Evolutionary conservation across 2,113 vertebrate genomes (phyloP).

Genomic region (Ammodytes marinus): DNA sequence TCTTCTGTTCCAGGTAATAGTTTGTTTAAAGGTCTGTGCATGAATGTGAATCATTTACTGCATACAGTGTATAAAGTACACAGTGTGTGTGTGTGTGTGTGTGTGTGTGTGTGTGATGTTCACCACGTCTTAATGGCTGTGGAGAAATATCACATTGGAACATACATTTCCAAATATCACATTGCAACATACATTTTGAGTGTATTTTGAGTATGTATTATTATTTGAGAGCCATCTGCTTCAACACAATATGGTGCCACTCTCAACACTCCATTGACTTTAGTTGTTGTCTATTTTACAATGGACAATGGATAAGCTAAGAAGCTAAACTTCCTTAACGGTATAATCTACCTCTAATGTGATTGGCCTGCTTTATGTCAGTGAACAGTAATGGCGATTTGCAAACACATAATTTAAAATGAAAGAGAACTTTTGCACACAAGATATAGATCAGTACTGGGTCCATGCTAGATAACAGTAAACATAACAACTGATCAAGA

Average conservation of each 20-base stretch:
- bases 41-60: constrained; percentile 30
- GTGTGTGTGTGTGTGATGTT: constrained; percentile 13
- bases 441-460: neutral
- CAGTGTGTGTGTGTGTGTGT: constrained; percentile 14
- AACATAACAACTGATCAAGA: neutral
- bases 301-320: constrained; percentile 14
- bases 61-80: constrained; percentile 13
- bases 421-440: neutral
- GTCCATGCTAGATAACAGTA: neutral
- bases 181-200: neutral
- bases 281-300: constrained; percentile 18
- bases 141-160: neutral
- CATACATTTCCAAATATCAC: too few species aligned
- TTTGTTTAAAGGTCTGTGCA: constrained; percentile 44
- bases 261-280: constrained; percentile 29
- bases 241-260: neutral
- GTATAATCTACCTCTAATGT: constrained; percentile 3
- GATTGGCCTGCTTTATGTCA: neutral
- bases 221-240: constrained; percentile 28
- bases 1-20: constrained; percentile 37
- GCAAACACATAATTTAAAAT: neutral
- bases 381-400: constrained; percentile 28
- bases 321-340: neutral
- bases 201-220: neutral
- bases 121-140: constrained; percentile 19